These are phyloP conservation scores for Nothocercus julius DNA, from an alignment of 2,113 vertebrate genomes.

Conservation along the genomic window DNA sequence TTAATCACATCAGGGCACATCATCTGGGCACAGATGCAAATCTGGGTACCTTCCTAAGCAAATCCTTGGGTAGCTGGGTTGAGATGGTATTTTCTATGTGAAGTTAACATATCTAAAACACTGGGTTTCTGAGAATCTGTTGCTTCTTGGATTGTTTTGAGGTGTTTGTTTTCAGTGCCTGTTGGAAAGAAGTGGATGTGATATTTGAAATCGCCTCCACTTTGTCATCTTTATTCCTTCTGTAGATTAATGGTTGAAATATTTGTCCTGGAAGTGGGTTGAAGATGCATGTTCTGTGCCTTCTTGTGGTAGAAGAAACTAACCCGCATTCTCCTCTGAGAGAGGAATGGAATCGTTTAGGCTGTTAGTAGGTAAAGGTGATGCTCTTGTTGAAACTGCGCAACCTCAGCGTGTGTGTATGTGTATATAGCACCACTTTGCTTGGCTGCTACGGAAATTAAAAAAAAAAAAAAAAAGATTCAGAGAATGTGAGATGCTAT, in stretches of 20 bases:
- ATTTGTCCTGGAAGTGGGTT: not conserved
- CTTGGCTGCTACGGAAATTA: too few species aligned
- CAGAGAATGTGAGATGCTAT: not conserved
- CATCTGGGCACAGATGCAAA: not conserved
- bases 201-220: not conserved
- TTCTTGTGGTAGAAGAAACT: not conserved
- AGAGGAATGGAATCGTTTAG: not conserved
- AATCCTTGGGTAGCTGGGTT: not conserved
- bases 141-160: not conserved
- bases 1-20: not conserved
- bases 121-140: not conserved
- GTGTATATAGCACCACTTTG: too few species aligned
- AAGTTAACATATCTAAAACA: not conserved
- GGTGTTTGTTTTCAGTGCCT: accelerated
- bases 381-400: not conserved
- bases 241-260: not conserved
- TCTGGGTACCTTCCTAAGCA: not conserved
- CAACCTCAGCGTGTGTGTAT: not conserved
- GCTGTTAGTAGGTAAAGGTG: not conserved
- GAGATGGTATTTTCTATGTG: not conserved
- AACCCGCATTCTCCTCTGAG: accelerated
- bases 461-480: accelerated
- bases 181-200: accelerated
- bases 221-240: not conserved
- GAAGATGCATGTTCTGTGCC: not conserved